Percentiles rank a stretch among this genome's conserved stretches.
phyloP scores from a whole-genome alignment of 1,140 invertebrate species.

The silkworm (Bombyx mori) region DNA sequence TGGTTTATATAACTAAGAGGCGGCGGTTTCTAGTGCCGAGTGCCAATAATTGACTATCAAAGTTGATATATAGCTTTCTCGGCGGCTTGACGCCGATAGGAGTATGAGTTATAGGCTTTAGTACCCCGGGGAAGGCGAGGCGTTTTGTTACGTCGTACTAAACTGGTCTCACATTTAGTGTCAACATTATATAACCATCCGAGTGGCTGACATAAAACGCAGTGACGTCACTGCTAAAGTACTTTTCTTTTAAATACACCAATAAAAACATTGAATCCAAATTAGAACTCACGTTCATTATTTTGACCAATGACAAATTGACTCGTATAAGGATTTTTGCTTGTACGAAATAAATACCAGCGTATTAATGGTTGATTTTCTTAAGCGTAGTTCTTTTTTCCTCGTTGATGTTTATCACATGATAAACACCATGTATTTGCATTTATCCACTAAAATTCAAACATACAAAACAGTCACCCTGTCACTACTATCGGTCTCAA shows the following conservation, averaged over 20 bases:
- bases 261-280: too few relatives aligned
- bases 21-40: constrained; percentile 43
- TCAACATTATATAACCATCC: not conserved
- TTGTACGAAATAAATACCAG: too few relatives aligned
- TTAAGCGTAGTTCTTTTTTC: too few relatives aligned
- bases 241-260: too few relatives aligned
- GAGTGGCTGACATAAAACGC: not conserved
- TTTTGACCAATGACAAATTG: too few relatives aligned
- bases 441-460: too few relatives aligned
- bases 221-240: not conserved
- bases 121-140: constrained; percentile 28
- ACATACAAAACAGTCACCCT: too few relatives aligned
- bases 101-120: constrained; percentile 42
- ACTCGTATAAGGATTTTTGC: too few relatives aligned
- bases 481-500: constrained; percentile 23
- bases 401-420: too few relatives aligned
- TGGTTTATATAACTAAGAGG: constrained; percentile 44
- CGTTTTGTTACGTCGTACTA: constrained; percentile 25
- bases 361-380: too few relatives aligned
- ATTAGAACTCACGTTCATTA: too few relatives aligned
- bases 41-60: constrained; percentile 67
- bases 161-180: constrained; percentile 7
- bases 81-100: constrained; percentile 46
- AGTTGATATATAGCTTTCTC: constrained; percentile 59
- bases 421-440: too few relatives aligned